Base-by-base conservation (phyloP, 2,797 vertebrate genomes). In the Enteromius unitaeniatus region DNA sequence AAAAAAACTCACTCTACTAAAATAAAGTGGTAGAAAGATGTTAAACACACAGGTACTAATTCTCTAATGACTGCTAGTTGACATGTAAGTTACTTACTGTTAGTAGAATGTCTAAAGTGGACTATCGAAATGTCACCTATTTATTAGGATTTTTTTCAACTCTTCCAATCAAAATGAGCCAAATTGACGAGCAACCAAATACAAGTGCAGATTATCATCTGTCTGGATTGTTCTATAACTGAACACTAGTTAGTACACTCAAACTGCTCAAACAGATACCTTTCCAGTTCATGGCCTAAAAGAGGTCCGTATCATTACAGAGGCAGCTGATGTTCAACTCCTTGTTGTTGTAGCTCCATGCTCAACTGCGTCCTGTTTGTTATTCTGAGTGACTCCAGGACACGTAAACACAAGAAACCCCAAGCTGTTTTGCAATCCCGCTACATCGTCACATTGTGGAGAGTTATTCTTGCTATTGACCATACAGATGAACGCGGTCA, bases 361-460 rank as follows among this genome's bases (percentile, higher is more conserved):
- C 40, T 73, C 84, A 76, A 70, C 69, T 70, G 28, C 79, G 84
- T 86, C 82, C 76, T 84, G 82, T 87, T 88, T 74, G 82, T 84
- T 67, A 40, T 82, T 80, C 79, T 37, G 40, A 82, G 75, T 70
- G 81, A 77, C 78, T 86, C 68, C 51, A 31, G 67, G 79, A 60
- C 73, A n/a, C 45, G 34, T 75, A 85, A 86, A 86, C 80, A 49
- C 83, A 60, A 67, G 47, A 85, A 87, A 81, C 55, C 49, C 49
- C 42, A 37, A 80, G 14, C 60, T 49, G 19, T 81, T 76, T 86
- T 72, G 47, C 67, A 73, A 42, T 84, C 37, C 65, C 31, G 31
- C 67, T 60, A 78, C 51, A 67, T 69, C 45, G 49, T 74, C 49
- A 26, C 62, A 49, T 82, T 80, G 78, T 72, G 49, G 34, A 53